A percentile compares a stretch with the other conserved stretches of the same genome.
These are phyloP conservation scores for Lemur catta DNA, from an alignment of 2,797 vertebrate genomes.

Conservation along the genomic window DNA sequence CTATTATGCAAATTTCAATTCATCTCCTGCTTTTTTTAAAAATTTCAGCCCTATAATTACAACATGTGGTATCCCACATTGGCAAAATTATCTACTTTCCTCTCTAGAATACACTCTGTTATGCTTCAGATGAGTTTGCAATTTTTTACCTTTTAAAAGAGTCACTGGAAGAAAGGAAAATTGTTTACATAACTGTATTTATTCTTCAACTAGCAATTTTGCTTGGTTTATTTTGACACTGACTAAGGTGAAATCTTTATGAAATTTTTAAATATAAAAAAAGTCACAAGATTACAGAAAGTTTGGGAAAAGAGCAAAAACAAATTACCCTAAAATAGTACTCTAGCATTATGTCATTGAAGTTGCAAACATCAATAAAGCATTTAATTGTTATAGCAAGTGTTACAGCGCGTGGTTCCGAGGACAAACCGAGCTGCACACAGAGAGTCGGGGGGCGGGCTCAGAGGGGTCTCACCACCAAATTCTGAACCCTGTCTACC, in stretches of 20 bases:
- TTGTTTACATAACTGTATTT: not conserved
- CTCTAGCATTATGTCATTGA: not conserved
- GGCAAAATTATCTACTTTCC: not conserved
- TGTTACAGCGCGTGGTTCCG: too few relatives aligned
- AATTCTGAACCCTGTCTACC: too few relatives aligned
- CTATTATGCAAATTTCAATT: not conserved
- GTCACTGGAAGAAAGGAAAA: not conserved
- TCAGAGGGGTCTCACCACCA: too few relatives aligned
- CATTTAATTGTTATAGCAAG: not conserved
- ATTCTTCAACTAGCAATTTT: not conserved
- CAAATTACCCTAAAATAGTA: not conserved
- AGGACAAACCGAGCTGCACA: too few relatives aligned
- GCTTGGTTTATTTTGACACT: not conserved
- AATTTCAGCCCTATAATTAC: not conserved
- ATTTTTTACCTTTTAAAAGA: not conserved
- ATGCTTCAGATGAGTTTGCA: not conserved
- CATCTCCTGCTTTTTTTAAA: not conserved
- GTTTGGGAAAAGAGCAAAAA: not conserved
- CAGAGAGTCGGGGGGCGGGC: too few relatives aligned
- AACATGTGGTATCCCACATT: not conserved
- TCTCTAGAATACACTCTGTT: not conserved
- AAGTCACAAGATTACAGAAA: not conserved
- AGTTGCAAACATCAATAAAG: slow-evolving; percentile 39
- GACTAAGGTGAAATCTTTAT: not conserved
- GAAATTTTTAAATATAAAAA: slow-evolving; percentile 22